phyloP scores from a whole-genome alignment of 2,113 vertebrate genomes.

The Thalassoma bifasciatum region DNA sequence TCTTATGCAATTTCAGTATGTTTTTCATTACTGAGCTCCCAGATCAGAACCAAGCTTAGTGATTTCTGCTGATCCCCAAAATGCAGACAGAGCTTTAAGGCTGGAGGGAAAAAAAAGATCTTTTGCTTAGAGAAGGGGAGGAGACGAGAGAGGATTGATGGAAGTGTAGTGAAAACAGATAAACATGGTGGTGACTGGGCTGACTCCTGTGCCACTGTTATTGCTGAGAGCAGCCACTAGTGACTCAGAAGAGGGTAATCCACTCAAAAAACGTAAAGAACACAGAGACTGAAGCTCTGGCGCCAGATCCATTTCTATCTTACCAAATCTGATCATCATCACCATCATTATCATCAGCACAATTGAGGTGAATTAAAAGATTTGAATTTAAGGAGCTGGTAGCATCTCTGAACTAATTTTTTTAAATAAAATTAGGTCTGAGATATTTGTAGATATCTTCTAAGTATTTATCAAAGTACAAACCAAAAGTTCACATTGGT shows the following conservation, averaged over 20 bases:
- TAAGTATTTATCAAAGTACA: too few species aligned
- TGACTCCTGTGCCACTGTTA: constrained; percentile 25
- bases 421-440: too few species aligned
- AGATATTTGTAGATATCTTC: too few species aligned
- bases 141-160: not conserved
- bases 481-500: too few species aligned
- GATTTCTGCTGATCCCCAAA: constrained; percentile 52
- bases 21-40: constrained; percentile 61
- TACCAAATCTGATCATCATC: too few species aligned
- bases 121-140: constrained; percentile 48
- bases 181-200: constrained; percentile 18
- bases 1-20: constrained; percentile 66
- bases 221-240: constrained; percentile 54
- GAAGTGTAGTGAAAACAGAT: constrained; percentile 4
- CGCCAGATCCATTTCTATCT: too few species aligned
- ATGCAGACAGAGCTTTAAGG: constrained; percentile 35
- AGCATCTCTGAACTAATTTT: too few species aligned
- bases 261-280: not conserved
- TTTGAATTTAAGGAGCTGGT: too few species aligned
- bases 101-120: constrained; percentile 34
- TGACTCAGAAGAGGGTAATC: constrained; percentile 47
- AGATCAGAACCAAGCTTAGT: constrained; percentile 48
- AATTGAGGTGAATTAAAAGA: too few species aligned
- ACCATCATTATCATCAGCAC: too few species aligned
- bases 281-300: too few species aligned